Evolutionary conservation across 2,113 vertebrate genomes (phyloP), one percentile per base, ranked within the genome.

Genomic region (Anhinga rufa): DNA sequence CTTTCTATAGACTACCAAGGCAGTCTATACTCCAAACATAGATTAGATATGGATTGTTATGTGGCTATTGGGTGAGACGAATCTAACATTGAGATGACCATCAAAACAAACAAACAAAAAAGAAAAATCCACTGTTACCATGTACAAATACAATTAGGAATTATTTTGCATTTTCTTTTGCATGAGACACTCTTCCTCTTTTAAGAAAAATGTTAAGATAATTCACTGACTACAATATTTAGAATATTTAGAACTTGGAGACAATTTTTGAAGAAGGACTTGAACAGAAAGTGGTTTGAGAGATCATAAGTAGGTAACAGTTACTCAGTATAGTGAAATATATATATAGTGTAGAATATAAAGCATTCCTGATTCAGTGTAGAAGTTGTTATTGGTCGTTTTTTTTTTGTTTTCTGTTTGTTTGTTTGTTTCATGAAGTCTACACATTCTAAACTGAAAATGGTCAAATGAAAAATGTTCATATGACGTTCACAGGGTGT

Each of bases 311-410:
- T 17, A 49, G 12, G 9, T 16, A 82, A 44, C 11, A n/a, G 9
- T 57, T 61, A 7, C 7, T 81, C 17, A 28, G 6, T 18, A 18
- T 7, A 22, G 7, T 57, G 22, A 38, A 79, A 58, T 49, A 21
- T 6, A 49, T 11, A 38, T 51, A 21, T 4, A 11, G 2, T 29
- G 12, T 32, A 49, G 81, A 81, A n/a, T 25, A 48, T 24, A 52
- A 77, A 70, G 0, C 40, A 16, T 70, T 42, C 8, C 3, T 4
- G 4, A 28, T 57, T 81, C 44, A 44, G 3, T 16, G 65, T 55
- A 60, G 4, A 36, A 29, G 2, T 20, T 76, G 18, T 28, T 32
- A n/a, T n/a, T n/a, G n/a, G n/a, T n/a, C n/a, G 3, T 0, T 17
- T 0, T 22, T 7, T 19, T 32, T 40, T 8, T 4, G 0, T n/a